Evolutionary conservation across 1,140 invertebrate genomes (phyloP), one percentile per base, ranked within the genome.

Genomic region (Heliconius hermathena): DNA sequence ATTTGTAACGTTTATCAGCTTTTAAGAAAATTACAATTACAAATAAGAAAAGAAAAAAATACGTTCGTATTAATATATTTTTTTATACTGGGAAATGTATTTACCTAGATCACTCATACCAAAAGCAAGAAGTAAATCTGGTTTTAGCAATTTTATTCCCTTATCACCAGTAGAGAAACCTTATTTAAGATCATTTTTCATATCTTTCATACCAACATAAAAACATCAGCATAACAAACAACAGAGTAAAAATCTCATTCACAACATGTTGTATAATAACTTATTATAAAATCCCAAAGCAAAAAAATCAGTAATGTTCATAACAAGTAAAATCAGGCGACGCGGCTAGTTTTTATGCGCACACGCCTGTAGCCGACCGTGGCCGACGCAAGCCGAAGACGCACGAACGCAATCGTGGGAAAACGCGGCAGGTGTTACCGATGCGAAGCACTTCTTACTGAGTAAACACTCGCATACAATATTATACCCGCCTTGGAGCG

Each of bases 391-490:
- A 18, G n/a, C 88, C 91, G 93, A 94, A 92, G 88, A 85, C 57
- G 71, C 60, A 87, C 92, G 92, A 94, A 82, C 82, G 85, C 80
- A 75, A 81, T 82, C 92, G 92, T 93, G 92, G 93, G 93, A 93
- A 94, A 93, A 90, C 83, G 81, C 82, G 90, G 93, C 93, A 94
- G 93, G 92, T 94, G 93, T 92, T 92, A 93, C 85, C 86, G 84
- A 92, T 91, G 87, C 89, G 81, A 88, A 89, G 85, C 91, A 91
- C 91, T 93, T 94, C 91, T 92, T 94, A 92, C 91, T 94, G 91
- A 92, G 90, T 94, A 94, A 94, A 94, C 92, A 94, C 89, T 92
- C 91, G 87, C 92, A 90, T 93, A 93, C 92, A 91, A 93, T 93
- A 94, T 93, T 94, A 94, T 93, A 94, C 91, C 91, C 90, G 89